Percentiles rank a stretch among this genome's conserved stretches.
Evolutionary conservation across 2,797 vertebrate genomes (phyloP).

Genomic region (Poecilia velifera): DNA sequence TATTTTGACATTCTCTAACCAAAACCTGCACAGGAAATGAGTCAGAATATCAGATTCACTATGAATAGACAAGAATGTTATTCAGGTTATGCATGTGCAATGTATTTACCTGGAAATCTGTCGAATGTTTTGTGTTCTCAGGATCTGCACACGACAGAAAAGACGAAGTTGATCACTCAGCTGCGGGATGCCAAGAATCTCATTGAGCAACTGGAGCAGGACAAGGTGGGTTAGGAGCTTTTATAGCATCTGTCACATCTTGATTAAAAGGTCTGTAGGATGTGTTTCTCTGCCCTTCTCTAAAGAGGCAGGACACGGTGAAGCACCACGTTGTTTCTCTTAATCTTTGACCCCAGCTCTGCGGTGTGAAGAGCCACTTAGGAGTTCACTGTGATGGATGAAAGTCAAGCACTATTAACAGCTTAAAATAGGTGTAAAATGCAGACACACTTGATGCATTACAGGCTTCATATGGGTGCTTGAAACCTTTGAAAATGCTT

Average conservation of each 20-base stretch:
- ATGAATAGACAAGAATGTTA: not conserved
- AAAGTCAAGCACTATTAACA: conserved; percentile 13
- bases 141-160: conserved; percentile 95
- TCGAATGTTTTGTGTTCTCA: conserved; percentile 66
- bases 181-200: conserved; percentile 95
- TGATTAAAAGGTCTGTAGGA: conserved; percentile 28
- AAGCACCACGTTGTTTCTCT: conserved; percentile 50
- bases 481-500: no score
- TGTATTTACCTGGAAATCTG: conserved; percentile 17
- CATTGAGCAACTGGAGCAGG: conserved; percentile 97
- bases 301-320: conserved; percentile 32
- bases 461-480: not conserved
- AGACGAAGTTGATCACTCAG: conserved; percentile 96
- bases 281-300: conserved; percentile 39
- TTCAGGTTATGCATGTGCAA: not conserved
- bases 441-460: not conserved
- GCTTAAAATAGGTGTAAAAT: not conserved
- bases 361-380: conserved; percentile 42
- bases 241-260: conserved; percentile 1
- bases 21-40: conserved; percentile 5
- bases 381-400: conserved; percentile 52
- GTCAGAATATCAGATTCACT: not conserved
- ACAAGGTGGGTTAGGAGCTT: conserved; percentile 88
- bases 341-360: conserved; percentile 65
- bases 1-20: conserved; percentile 34